Base-by-base conservation (phyloP, 2,113 vertebrate genomes). In the Columba janthina region DNA sequence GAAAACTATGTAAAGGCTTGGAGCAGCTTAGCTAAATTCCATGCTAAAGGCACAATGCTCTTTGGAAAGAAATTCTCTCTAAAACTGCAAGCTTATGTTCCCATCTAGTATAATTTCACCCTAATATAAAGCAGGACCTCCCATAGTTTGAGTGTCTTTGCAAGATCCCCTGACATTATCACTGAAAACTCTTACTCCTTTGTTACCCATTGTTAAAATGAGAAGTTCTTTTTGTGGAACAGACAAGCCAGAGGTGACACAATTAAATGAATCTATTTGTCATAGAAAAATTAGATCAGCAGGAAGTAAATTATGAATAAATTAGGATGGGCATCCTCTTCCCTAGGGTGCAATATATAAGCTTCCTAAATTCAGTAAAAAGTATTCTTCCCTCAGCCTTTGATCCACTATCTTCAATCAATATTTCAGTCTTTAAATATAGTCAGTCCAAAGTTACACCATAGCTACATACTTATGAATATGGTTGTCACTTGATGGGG, bases 201-300 rank as follows among this genome's bases (percentile, higher is more conserved):
- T 95, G 73, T 86, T 93, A 82, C 78, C 88, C 61, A 73, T 89
- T 96, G 61, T 84, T 95, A 96, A 95, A 97, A 89, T 48, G 44
- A 88, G 97, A 97, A 61, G 85, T 51, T 95, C 26, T 95, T 96
- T 96, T 94, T 88, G 92, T 90, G 91, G 73, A 18, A 74, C 85
- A 96, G 48, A 71, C 88, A 96, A 95, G 92, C 89, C 95, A 97
- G 95, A 97, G 94, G 94, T 97, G 95, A 94, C 81, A 95, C 94
- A 97, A 96, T 97, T 96, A 96, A 97, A 85, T 96, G 38, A 91
- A 97, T 88, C 73, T 89, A 79, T 97, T 97, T 97, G 86, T 97
- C 96, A 95, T 92, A 96, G 95, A 97, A 97, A 96, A 97, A 95
- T 96, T 95, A 94, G 86, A 97, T 93, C 94, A 94, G 88, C 71